Evolutionary conservation across 2,797 vertebrate genomes (phyloP).

Genomic region (Tapirus indicus): DNA sequence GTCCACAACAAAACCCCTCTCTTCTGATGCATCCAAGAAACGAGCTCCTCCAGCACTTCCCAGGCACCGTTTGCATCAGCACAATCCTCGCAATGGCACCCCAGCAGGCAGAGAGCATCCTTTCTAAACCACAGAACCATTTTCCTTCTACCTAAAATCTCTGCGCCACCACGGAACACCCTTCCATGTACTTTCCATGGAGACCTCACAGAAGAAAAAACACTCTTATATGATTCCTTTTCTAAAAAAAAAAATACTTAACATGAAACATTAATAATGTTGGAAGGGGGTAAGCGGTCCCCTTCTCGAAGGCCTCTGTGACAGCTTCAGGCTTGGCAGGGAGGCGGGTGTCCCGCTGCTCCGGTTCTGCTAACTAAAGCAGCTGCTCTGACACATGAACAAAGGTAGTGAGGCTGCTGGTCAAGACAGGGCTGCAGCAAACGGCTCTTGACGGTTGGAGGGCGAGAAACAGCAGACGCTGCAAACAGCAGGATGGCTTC

Average conservation of each 20-base stretch:
- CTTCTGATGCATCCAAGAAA: neutral
- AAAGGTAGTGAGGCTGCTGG: neutral
- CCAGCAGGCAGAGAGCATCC: fast-evolving
- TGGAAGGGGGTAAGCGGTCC: neutral
- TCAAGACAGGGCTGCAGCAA: neutral
- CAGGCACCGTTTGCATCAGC: no score
- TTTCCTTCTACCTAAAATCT: neutral
- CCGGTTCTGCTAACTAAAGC: neutral
- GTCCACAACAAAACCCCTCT: neutral
- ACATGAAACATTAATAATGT: neutral
- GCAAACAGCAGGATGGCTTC: neutral
- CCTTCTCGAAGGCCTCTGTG: neutral
- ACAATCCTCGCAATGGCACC: neutral
- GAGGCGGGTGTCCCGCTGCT: fast-evolving
- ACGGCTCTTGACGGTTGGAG: neutral
- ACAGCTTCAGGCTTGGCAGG: neutral
- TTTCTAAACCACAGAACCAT: slow-evolving; percentile 2
- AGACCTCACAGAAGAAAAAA: slow-evolving; percentile 15
- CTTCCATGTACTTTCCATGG: neutral
- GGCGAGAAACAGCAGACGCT: neutral
- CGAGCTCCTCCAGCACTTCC: no score
- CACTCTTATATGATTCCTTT: neutral
- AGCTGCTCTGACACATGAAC: neutral
- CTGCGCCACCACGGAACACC: neutral
- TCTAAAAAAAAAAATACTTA: neutral